Evolutionary conservation across 92 coral and sea anemone genomes (phyloP), one percentile per base, ranked within the genome.

Genomic region (Anthopleura xanthogrammica): DNA sequence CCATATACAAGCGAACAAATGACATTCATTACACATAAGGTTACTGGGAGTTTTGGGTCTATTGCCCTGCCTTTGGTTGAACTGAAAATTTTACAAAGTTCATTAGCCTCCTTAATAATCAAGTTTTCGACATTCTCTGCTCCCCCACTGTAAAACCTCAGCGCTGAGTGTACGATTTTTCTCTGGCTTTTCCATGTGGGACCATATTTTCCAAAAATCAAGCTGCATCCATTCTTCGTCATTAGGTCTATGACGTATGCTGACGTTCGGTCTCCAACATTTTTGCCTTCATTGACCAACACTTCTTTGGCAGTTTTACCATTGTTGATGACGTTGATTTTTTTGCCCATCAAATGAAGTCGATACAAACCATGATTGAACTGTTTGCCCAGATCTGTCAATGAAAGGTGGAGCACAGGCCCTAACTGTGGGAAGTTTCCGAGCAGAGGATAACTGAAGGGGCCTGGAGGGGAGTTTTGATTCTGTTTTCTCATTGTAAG

Each of bases 151-250:
- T 82, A 92, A 72, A 78, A 77, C 58, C 90, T 82, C 79, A 92
- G 42, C 40, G 89, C 92, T 83, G 90, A 77, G 24, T 89, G 89
- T 60, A 91, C 91, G 36, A 92, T 80, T 64, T 83, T 90, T 17
- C 97, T 80, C 79, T 92, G 94, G 29, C 82, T 72, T 54, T 77
- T 92, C 97, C 97, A 92, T 76, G 87, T 90, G 76, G 97, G 90
- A 24, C 94, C 88, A 39, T 88, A 77, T 55, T 90, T 87, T 1
- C 94, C 97, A 50, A 92, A 92, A 46, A 87, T 84, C 60, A 89
- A 55, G 50, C 87, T 89, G 54, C 77, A 80, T 12, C 92, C 92
- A 57, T 81, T 80, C 16, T 82, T 40, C 16, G 89, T 83, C 46
- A 89, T 83, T 17, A 83, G 50, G 74, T 89, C 86, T n/a, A 87